Evolutionary conservation across 2,797 vertebrate species (phyloP).

Genomic region (Danio albolineatus): DNA sequence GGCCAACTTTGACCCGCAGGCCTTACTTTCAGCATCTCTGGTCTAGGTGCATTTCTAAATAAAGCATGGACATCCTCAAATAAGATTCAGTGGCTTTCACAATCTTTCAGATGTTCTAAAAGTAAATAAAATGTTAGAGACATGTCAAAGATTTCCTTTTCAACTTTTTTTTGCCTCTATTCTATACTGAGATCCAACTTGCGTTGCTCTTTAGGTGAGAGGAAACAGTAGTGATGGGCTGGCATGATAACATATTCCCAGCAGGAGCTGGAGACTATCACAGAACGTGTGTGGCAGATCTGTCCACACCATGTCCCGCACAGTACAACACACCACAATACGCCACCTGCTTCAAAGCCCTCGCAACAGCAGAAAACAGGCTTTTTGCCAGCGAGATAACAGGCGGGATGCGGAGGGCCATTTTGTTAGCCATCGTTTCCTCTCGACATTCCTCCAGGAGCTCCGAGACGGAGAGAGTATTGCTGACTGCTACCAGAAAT

Average conservation of each 20-base stretch:
- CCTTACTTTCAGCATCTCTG: too few relatives aligned
- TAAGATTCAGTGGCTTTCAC: neutral
- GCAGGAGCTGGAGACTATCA: constrained; percentile 42
- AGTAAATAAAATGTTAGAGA: neutral
- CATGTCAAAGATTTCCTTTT: neutral
- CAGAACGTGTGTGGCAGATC: constrained; percentile 51
- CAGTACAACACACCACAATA: constrained; percentile 40
- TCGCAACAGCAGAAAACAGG: constrained; percentile 39
- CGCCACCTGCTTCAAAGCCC: constrained; percentile 42
- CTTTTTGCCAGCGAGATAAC: constrained; percentile 40
- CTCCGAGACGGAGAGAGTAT: constrained; percentile 1
- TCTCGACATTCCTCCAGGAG: constrained; percentile 4
- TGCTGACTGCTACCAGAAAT: constrained; percentile 46
- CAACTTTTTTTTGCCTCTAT: constrained; percentile 21
- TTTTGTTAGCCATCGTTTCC: constrained; percentile 38
- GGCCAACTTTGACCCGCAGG: too few relatives aligned
- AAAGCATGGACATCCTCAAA: neutral
- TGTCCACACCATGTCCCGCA: constrained; percentile 39
- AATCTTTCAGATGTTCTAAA: neutral
- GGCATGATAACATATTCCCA: constrained; percentile 44
- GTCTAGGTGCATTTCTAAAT: too few relatives aligned
- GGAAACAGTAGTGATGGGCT: constrained; percentile 46
- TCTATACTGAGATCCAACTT: constrained; percentile 22
- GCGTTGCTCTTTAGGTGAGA: constrained; percentile 33
- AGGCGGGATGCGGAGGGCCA: constrained; percentile 23